A percentile compares a stretch with the other conserved stretches of the same genome.
Evolutionary conservation across 2,113 vertebrate genomes (phyloP).

Genomic region (Rhinichthys klamathensis): DNA sequence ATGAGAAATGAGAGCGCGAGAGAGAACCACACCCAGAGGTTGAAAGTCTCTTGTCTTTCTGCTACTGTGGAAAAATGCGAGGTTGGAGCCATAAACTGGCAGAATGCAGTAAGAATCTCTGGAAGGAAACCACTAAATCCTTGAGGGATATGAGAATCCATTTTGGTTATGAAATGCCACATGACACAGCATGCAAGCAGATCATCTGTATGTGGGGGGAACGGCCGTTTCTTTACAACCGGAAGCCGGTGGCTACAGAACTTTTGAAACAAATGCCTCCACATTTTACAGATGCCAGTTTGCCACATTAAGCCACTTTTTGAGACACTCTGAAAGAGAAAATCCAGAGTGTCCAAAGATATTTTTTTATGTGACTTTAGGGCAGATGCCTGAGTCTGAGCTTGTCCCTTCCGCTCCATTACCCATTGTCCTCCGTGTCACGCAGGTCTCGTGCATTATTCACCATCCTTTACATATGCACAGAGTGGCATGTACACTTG

Average conservation of each 20-base stretch:
- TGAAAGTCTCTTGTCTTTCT: slow-evolving; percentile 43
- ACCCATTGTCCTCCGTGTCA: slow-evolving; percentile 25
- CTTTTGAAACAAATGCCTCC: neutral
- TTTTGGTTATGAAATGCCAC: slow-evolving; percentile 52
- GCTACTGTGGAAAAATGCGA: slow-evolving; percentile 41
- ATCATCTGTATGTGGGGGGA: slow-evolving; percentile 16
- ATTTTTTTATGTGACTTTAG: neutral
- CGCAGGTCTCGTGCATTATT: slow-evolving; percentile 36
- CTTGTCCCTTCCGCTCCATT: neutral
- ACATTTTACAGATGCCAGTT: neutral
- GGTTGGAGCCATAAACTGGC: slow-evolving; percentile 47
- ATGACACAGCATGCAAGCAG: slow-evolving; percentile 34
- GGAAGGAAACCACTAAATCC: slow-evolving; percentile 34
- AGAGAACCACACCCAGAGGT: slow-evolving; percentile 43
- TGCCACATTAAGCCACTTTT: neutral
- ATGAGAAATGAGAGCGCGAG: slow-evolving; percentile 32
- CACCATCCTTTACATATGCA: slow-evolving; percentile 34
- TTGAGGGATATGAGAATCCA: slow-evolving; percentile 30
- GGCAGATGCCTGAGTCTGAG: neutral
- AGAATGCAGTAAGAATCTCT: slow-evolving; percentile 47
- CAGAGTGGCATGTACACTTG: slow-evolving; percentile 10
- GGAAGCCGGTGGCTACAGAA: neutral
- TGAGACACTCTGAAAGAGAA: slow-evolving; percentile 16
- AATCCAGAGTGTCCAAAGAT: slow-evolving; percentile 26
- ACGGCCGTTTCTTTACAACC: neutral